phyloP scores from a whole-genome alignment of 23 tunicate genomes.

The Trididemnum nubilum region DNA sequence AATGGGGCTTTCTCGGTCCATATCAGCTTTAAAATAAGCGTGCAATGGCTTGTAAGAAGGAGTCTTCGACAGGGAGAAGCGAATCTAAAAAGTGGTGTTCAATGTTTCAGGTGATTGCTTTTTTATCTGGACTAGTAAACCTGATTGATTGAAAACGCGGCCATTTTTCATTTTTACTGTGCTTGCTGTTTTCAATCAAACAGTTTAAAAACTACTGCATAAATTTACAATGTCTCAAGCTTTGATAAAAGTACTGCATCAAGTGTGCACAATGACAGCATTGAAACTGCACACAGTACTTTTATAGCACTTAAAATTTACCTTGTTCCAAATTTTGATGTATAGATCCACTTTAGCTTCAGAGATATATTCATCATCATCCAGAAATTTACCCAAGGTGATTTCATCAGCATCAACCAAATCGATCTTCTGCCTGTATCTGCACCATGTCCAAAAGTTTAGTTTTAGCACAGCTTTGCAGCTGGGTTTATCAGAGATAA shows the following conservation, averaged over 20 bases:
- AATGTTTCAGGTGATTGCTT: no score
- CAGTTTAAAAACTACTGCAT: no score
- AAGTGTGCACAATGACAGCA: no score
- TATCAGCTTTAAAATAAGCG: slow-evolving; percentile 20
- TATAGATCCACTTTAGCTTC: slow-evolving; percentile 28
- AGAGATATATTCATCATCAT: slow-evolving; percentile 29
- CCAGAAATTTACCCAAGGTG: slow-evolving; percentile 34
- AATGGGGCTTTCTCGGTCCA: slow-evolving; percentile 49
- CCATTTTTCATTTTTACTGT: no score
- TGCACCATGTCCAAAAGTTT: neutral
- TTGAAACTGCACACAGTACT: neutral
- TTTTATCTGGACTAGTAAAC: no score
- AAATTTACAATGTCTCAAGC: no score
- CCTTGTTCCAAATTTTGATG: slow-evolving; percentile 78
- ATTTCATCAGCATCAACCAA: slow-evolving; percentile 59
- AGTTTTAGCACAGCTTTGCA: no score
- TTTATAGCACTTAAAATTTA: neutral
- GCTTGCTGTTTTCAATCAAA: no score
- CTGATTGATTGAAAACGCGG: no score
- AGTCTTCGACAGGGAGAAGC: neutral
- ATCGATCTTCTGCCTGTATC: slow-evolving; percentile 66
- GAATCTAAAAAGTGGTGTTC: no score
- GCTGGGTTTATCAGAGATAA: no score
- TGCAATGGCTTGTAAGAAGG: neutral
- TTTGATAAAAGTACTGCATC: no score